Conservation (phyloP, 2,797 vertebrate genomes). For the Bovichtus diacanthus region DNA sequence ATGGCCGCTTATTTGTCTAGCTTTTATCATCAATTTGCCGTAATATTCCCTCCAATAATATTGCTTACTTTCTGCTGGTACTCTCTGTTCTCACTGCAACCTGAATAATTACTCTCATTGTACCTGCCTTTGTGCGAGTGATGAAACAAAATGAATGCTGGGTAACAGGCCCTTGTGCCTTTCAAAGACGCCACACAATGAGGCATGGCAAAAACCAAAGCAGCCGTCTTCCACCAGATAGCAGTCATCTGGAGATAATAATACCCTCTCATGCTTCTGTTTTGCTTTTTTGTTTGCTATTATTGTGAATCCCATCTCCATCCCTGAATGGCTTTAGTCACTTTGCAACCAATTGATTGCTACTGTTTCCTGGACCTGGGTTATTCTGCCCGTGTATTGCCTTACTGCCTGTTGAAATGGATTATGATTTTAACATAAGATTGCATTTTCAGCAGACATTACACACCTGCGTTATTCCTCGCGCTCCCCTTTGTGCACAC, state of each 20-base stretch:
- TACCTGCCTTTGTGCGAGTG: constrained; percentile 73
- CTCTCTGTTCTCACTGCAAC: constrained; percentile 46
- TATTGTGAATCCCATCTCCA: constrained; percentile 65
- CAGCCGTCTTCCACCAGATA: constrained; percentile 75
- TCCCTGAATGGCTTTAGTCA: constrained; percentile 62
- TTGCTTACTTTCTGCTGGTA: constrained; percentile 50
- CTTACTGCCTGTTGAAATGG: constrained; percentile 37
- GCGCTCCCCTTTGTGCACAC: constrained; percentile 7
- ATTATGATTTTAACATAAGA: constrained; percentile 50
- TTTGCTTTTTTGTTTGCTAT: constrained; percentile 72
- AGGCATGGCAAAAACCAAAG: constrained; percentile 76
- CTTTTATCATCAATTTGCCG: constrained; percentile 52
- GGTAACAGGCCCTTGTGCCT: constrained; percentile 75
- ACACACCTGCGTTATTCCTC: constrained; percentile 9
- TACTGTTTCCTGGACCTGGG: constrained; percentile 30
- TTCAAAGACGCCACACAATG: constrained; percentile 78
- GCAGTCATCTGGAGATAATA: constrained; percentile 78
- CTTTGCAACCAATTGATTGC: constrained; percentile 69
- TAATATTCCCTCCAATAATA: constrained; percentile 57
- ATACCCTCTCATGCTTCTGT: constrained; percentile 66
- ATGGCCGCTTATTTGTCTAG: constrained; percentile 22
- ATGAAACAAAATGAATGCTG: constrained; percentile 75
- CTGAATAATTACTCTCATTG: constrained; percentile 76
- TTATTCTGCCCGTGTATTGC: constrained; percentile 58
- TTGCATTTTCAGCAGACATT: constrained; percentile 37